Evolutionary conservation across 1,140 invertebrate species (phyloP).

Genomic region (Armadillidium nasatum): DNA sequence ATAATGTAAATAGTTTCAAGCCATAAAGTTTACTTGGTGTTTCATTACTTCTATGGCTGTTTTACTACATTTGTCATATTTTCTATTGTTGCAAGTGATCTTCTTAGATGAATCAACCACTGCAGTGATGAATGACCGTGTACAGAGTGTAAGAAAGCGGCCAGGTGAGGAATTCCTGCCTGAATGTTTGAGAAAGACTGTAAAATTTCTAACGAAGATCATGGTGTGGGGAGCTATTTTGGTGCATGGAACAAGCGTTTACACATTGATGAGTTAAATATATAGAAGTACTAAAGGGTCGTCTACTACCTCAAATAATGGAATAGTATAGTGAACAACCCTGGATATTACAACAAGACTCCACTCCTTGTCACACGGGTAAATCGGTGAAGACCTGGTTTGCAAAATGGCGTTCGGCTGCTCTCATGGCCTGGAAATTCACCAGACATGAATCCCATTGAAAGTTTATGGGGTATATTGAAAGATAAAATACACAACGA

Average conservation of each 20-base stretch:
- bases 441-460: too few relatives aligned
- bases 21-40: too few relatives aligned
- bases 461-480: too few relatives aligned
- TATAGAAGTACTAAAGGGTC: constrained; percentile 37
- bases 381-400: too few relatives aligned
- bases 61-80: too few relatives aligned
- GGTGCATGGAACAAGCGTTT: constrained; percentile 36
- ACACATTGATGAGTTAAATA: constrained; percentile 42
- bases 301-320: constrained; percentile 36
- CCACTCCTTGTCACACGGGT: too few relatives aligned
- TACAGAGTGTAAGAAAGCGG: background rate
- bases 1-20: too few relatives aligned
- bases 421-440: too few relatives aligned
- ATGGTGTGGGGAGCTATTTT: constrained; percentile 43
- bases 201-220: constrained; percentile 18
- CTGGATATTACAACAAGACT: too few relatives aligned
- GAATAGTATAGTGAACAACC: constrained; percentile 52
- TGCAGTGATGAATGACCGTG: background rate
- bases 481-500: too few relatives aligned
- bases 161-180: background rate
- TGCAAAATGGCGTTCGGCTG: too few relatives aligned
- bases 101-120: constrained; percentile 11
- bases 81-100: background rate
- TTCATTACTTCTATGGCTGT: too few relatives aligned
- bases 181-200: background rate